Base-by-base conservation (phyloP, 1,140 invertebrate genomes). In the Drosophila nebulosa region DNA sequence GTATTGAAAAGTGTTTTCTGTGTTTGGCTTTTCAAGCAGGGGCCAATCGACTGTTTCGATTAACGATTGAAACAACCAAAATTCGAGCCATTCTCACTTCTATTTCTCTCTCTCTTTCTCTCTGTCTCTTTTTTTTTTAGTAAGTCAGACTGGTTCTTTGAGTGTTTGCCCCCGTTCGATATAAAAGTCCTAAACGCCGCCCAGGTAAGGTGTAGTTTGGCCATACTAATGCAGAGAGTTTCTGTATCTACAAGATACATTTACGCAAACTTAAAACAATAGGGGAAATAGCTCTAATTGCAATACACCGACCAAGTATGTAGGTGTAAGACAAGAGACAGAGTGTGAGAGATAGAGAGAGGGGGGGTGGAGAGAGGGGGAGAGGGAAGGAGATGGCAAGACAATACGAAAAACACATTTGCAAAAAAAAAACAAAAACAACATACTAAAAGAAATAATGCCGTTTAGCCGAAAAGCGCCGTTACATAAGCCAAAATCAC, bases 231-330 rank as follows among this genome's bases (percentile, higher is more conserved):
- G n/a, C n/a, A n/a, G n/a, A n/a, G n/a, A n/a, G 39, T 46, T 7
- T 39, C n/a, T 39, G 27, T 18, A 21, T 74, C 66, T 61, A 67
- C 76, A 67, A 75, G 77, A 75, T 65, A 85, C 69, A 65, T 85
- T 85, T 85, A 86, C 78, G 81, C 81, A 85, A 86, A 74, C 65
- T 7, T 21, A 61, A 69, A 66, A 85, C 81, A 85, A 85, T 85
- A 66, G 77, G 53, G 69, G 63, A 74, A 77, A 84, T 55, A 86
- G 62, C 50, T 78, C 78, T 86, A 86, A 86, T 85, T 85, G 66
- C 68, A 73, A 59, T 55, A 58, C 42, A 58, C 24, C 10, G n/a
- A n/a, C n/a, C n/a, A n/a, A 27, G 27, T 46, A 42, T 50, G 22
- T 16, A 58, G 61, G 56, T 52, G 69, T 63, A 55, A 72, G 21